Base-by-base conservation (phyloP, 2,888 invertebrate species). In the Busseola fusca region DNA sequence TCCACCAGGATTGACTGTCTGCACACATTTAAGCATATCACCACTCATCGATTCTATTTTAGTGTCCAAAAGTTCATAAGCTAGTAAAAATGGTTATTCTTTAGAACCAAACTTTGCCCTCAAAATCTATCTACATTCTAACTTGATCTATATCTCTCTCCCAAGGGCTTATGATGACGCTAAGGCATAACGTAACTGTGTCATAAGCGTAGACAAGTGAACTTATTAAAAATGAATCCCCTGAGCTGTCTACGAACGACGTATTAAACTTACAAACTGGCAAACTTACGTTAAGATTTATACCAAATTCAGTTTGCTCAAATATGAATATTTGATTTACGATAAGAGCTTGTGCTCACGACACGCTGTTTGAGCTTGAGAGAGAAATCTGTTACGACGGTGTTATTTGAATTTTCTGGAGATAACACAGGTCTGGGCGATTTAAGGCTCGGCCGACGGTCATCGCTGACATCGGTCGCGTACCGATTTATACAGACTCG, bases 301-400 rank as follows among this genome's bases (percentile, higher is more conserved):
- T 84, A 84, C 83, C 80, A 80, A 82, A 86, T 86, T 85, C 84
- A 84, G 82, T 78, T 86, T 79, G 82, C 84, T 84, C 58, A 68
- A 78, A 85, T 84, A 88, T 87, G 85, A 89, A 89, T 88, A 87
- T 89, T 88, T 88, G 82, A 88, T 83, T 84, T 84, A 82, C 71
- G 80, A 78, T 83, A 82, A 81, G 83, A 85, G 81, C 70, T 67
- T 72, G 67, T 72, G 72, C 85, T 83, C 84, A 85, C 74, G 76
- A 58, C 25, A 64, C 75, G 65, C n/a, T n/a, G 80, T 59, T 45
- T 65, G 21, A 16, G 52, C 48, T 56, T 30, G 60, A 45, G 30
- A 40, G 21, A 12, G 42, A 25, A 37, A 62, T 50, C 45, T 40
- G 58, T 66, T 63, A 37, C 21, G 45, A 16, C 4, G 9, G 21